Percentiles rank a stretch among this genome's conserved stretches.
phyloP scores from a whole-genome alignment of 2,113 vertebrate species.

The Tinamus guttatus region DNA sequence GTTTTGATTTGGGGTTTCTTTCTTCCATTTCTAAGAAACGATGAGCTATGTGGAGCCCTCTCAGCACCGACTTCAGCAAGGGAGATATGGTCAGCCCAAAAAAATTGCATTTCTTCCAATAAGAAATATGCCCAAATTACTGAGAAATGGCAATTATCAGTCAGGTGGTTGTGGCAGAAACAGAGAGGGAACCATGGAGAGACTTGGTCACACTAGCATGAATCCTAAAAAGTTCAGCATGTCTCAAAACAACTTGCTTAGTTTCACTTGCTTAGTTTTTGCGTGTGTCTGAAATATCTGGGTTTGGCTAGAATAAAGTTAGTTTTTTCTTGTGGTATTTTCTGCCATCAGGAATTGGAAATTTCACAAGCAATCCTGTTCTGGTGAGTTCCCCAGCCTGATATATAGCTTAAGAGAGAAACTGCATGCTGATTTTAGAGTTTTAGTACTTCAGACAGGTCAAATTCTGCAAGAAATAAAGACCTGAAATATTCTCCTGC shows the following conservation, averaged over 20 bases:
- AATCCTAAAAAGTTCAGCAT: not conserved
- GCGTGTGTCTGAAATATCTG: accelerated
- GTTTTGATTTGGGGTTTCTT: slow-evolving; percentile 57
- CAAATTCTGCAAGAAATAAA: not conserved
- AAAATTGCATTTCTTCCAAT: not conserved
- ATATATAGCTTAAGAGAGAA: accelerated
- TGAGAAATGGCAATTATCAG: not conserved
- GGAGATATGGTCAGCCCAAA: not conserved
- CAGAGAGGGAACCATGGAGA: not conserved
- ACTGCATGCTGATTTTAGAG: not conserved
- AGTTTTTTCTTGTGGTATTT: slow-evolving; percentile 26
- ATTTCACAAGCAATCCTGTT: not conserved
- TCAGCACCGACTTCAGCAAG: not conserved
- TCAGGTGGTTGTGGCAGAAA: not conserved
- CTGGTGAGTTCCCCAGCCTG: slow-evolving; percentile 19
- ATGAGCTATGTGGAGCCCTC: not conserved
- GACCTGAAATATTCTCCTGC: not conserved
- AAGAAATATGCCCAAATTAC: not conserved
- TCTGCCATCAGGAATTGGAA: slow-evolving; percentile 12
- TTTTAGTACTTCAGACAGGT: not conserved
- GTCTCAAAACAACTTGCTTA: not conserved
- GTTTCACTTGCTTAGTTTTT: not conserved
- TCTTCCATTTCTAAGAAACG: not conserved
- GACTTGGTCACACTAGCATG: not conserved
- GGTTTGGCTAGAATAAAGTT: not conserved